Evolutionary conservation across 2,113 vertebrate species (phyloP).

Genomic region (Laticauda colubrina): DNA sequence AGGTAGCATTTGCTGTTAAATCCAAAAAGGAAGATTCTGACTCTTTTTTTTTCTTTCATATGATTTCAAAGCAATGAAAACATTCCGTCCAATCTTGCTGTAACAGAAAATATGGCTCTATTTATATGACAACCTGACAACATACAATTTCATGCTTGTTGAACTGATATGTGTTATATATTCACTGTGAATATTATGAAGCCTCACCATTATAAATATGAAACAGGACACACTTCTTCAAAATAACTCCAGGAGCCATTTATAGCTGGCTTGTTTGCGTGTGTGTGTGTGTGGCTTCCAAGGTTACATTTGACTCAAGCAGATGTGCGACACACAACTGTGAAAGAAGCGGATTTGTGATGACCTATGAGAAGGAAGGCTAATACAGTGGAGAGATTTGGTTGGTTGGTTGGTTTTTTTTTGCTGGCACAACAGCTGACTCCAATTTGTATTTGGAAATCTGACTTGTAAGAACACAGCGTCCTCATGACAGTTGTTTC

Average conservation of each 20-base stretch:
- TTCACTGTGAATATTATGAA: conserved; percentile 76
- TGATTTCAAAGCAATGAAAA: conserved; percentile 58
- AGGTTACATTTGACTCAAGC: conserved; percentile 71
- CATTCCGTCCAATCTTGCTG: conserved; percentile 72
- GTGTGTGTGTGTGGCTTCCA: conserved; percentile 56
- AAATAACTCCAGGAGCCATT: conserved; percentile 77
- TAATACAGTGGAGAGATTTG: conserved; percentile 57
- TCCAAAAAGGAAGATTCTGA: conserved; percentile 40
- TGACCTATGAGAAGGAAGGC: conserved; percentile 73
- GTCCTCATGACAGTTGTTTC: conserved; percentile 75
- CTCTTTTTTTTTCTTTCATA: conserved; percentile 39
- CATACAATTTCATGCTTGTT: conserved; percentile 83
- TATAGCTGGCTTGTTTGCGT: conserved; percentile 70
- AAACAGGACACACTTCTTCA: conserved; percentile 81
- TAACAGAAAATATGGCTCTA: conserved; percentile 75
- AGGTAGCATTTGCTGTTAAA: conserved; percentile 43
- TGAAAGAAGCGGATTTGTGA: conserved; percentile 73
- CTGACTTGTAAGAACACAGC: conserved; percentile 70
- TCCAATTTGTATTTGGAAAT: conserved; percentile 76
- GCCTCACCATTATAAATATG: conserved; percentile 78
- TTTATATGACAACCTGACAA: conserved; percentile 83
- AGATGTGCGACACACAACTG: conserved; percentile 75
- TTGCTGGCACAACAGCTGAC: conserved; percentile 78
- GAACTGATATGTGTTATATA: conserved; percentile 81
- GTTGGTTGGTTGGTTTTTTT: background rate